Evolutionary conservation across 2,113 vertebrate genomes (phyloP).

Genomic region (Manacus vitellinus): DNA sequence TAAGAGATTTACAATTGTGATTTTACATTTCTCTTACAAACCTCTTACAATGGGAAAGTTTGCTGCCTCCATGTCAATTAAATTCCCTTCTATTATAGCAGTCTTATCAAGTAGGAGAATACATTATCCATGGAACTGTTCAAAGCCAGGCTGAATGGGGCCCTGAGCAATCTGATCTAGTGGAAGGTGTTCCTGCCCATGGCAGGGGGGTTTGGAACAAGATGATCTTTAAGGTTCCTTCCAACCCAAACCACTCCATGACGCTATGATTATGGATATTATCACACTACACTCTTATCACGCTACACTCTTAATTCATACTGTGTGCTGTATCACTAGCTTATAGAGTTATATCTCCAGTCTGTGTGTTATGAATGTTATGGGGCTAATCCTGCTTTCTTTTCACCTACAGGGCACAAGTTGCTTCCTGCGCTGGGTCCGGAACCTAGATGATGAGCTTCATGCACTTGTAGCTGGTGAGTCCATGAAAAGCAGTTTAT

Average conservation of each 20-base stretch:
- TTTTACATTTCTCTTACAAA: background rate
- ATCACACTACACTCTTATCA: background rate
- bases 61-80: background rate
- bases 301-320: background rate
- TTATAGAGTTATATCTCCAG: background rate
- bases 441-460: conserved; percentile 96
- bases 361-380: background rate
- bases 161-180: background rate
- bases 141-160: background rate
- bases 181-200: background rate
- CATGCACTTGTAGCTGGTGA: conserved; percentile 94
- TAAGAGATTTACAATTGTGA: background rate
- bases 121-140: background rate
- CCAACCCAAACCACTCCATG: background rate
- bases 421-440: conserved; percentile 93
- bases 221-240: background rate
- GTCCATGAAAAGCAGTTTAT: background rate
- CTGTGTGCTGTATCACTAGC: background rate
- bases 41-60: background rate
- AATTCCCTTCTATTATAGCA: background rate
- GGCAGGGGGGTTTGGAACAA: fast-evolving
- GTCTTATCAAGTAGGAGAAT: background rate
- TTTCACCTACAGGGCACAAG: conserved; percentile 85
- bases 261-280: background rate
- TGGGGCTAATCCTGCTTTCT: conserved; percentile 3